Evolutionary conservation across 2,797 vertebrate species (phyloP), one percentile per base, ranked within the genome.

Genomic region (Sebastes hubbsi): DNA sequence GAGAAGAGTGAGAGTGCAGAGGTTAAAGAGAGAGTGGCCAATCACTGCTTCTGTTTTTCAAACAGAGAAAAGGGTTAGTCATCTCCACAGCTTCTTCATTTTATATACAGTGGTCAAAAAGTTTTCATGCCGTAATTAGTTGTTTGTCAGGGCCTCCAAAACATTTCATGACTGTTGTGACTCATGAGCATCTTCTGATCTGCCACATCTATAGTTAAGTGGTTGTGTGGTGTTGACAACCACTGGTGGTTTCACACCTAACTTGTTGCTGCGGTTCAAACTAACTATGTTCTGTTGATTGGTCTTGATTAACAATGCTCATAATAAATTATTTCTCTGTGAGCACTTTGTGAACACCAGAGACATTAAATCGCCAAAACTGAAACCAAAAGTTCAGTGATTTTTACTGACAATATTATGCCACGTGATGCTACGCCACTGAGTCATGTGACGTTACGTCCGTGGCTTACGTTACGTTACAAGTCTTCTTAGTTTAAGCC

Each of bases 71-170:
- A 42, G 2, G 16, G 10, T 65, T 72, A 11, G 59, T 54, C 18
- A 13, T 77, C n/a, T 25, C 62, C 10, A 6, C 18, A 25, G 13
- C 68, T 42, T 49, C 38, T 54, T 67, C 3, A 8, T 64, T 32
- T 18, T 1, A 20, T 1, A 5, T 8, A 20, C 9, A 38, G 12
- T 5, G 2, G n/a, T 62, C n/a, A 56, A 20, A 7, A 49, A 3
- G 11, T 61, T 54, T 11, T 54, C 9, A 22, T 52, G n/a, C 0
- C 2, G 0, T 54, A 22, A 22, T 54, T 0, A n/a, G 20, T 0
- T 60, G 30, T 46, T 55, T 49, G 9, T 62, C 38, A 30, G 6
- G 1, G 4, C 2, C 10, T 62, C 29, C 9, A 18, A 20, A 69
- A 13, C 5, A 14, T 46, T 38, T 29, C 5, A 3, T 16, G 8